Base-by-base conservation (phyloP, 2,113 vertebrate genomes). In the Vireo altiloquus region DNA sequence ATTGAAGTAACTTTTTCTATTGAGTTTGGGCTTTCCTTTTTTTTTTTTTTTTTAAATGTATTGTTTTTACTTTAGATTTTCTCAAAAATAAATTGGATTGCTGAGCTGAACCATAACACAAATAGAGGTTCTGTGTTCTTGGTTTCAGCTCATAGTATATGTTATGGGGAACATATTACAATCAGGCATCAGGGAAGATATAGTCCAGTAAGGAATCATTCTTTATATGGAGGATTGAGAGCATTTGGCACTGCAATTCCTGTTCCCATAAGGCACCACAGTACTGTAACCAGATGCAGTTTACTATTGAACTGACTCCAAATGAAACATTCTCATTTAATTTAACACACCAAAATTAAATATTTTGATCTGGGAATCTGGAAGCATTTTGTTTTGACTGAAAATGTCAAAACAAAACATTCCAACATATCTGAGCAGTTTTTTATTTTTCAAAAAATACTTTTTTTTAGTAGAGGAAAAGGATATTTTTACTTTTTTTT, bases 291-390 rank as follows among this genome's bases (percentile, higher is more conserved):
- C 92, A 95, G 94, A 93, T 94, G 89, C 71, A 89, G 91, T 90
- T 96, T 93, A 86, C 68, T 78, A 44, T 94, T 97, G 94, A 95
- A 92, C 68, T 46, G 44, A 50, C 35, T 94, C 94, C 96, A 97
- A 93, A 94, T 92, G 79, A 92, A 96, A 93, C 59, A 94, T 70
- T 96, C 68, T 81, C 71, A 87, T 92, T 81, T 94, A 90, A 95
- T 92, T 96, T 95, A 95, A 86, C 86, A 90, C 16, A 90, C 19
- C 47, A 89, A 92, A 94, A 93, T 89, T 81, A 96, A 96, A 95
- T 95, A 94, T 96, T 95, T 96, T 95, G 93, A 95, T 95, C 78
- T 92, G 17, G 35, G 35, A 95, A 74, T 92, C 78, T 94, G 75
- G 50, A 95, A 95, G 31, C 50, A 72, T 82, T 95, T 95, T 94